Percentiles rank a stretch among this genome's conserved stretches.
Evolutionary conservation across 2,113 vertebrate species (phyloP).

Genomic region (Globicephala melas): DNA sequence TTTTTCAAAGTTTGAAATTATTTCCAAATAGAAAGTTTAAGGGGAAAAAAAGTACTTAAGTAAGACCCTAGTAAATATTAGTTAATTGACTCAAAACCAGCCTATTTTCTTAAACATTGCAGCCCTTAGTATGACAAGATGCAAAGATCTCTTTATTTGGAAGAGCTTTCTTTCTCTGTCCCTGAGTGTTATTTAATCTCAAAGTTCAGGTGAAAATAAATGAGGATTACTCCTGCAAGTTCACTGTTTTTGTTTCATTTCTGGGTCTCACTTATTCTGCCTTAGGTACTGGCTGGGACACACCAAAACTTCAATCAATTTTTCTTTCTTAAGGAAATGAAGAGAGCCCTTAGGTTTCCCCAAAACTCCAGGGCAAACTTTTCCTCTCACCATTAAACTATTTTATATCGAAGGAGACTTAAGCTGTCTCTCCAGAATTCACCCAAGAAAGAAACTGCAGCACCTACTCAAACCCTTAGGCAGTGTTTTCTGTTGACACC

Average conservation of each 20-base stretch:
- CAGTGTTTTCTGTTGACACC: not conserved
- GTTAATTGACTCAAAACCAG: not conserved
- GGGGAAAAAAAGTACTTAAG: not conserved
- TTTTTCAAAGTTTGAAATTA: not conserved
- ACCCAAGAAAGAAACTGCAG: not conserved
- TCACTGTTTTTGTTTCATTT: constrained; percentile 40
- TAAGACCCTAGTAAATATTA: not conserved
- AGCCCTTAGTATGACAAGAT: not conserved
- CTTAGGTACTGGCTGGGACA: constrained; percentile 26
- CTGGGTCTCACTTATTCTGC: constrained; percentile 36
- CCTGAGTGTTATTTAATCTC: not conserved
- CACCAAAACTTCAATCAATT: constrained; percentile 58
- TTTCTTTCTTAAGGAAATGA: constrained; percentile 56
- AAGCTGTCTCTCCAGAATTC: not conserved
- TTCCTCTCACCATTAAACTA: constrained; percentile 12
- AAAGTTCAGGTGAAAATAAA: constrained; percentile 51
- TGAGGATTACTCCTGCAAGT: not conserved
- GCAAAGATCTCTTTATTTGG: not conserved
- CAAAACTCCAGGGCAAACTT: constrained; percentile 41
- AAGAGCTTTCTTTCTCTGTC: not conserved
- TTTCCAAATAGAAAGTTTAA: constrained; percentile 14
- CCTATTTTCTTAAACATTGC: not conserved
- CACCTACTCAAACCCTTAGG: not conserved
- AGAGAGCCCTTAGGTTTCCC: constrained; percentile 52
- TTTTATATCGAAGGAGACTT: constrained; percentile 55